Evolutionary conservation across 2,797 vertebrate species (phyloP).

Genomic region (Intellagama lesueurii): DNA sequence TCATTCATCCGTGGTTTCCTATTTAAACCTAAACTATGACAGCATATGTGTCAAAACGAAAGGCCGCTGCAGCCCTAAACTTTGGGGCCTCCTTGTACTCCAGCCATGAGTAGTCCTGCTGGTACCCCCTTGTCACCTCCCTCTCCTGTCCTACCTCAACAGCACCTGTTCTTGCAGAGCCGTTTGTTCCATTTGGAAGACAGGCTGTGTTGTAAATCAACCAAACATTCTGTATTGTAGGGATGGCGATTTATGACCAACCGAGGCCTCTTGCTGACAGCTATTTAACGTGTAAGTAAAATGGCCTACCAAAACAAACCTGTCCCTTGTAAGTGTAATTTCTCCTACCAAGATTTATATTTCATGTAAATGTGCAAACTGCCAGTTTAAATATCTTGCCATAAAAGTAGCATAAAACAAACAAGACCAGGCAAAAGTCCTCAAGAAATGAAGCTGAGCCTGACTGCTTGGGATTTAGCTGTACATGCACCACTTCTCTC

Average conservation of each 20-base stretch:
- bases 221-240: slow-evolving; percentile 77
- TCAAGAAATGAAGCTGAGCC: slow-evolving; percentile 35
- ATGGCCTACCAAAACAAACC: slow-evolving; percentile 78
- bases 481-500: not conserved
- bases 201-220: slow-evolving; percentile 73
- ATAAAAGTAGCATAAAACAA: slow-evolving; percentile 61
- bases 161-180: slow-evolving; percentile 69
- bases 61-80: not conserved
- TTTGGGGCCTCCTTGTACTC: slow-evolving; percentile 51
- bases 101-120: slow-evolving; percentile 56
- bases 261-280: slow-evolving; percentile 73
- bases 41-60: not conserved
- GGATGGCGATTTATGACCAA: slow-evolving; percentile 76
- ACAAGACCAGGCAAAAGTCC: slow-evolving; percentile 48
- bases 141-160: slow-evolving; percentile 66
- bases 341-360: slow-evolving; percentile 60
- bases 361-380: slow-evolving; percentile 65
- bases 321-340: slow-evolving; percentile 49
- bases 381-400: slow-evolving; percentile 61
- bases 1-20: not conserved
- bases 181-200: slow-evolving; percentile 64
- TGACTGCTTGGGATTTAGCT: slow-evolving; percentile 21
- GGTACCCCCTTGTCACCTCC: slow-evolving; percentile 64
- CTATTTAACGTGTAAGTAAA: slow-evolving; percentile 79
- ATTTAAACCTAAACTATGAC: not conserved